Base-by-base conservation (phyloP, 2,888 invertebrate species). In the Cheilosia scutellata region DNA sequence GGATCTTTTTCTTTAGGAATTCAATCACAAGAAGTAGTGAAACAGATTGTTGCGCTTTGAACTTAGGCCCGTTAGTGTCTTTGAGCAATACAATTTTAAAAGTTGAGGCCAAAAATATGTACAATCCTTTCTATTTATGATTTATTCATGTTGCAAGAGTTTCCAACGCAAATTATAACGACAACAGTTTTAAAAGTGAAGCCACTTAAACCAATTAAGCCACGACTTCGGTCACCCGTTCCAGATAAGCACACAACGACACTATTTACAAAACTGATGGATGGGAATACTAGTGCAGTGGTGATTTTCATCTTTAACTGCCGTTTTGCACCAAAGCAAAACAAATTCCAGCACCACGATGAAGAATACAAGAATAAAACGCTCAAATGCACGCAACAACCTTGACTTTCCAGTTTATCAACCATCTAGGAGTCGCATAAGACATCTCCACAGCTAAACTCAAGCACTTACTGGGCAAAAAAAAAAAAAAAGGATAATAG, bases 371-470 rank as follows among this genome's bases (percentile, higher is more conserved):
- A 20, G 13, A 55, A 55, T 9, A 31, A 53, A 25, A 51, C 16
- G 7, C 13, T 62, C 37, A 66, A 68, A 68, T 9, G 20, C 33
- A 63, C 49, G 75, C 80, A 82, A 68, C 68, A 82, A 82, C 80
- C 80, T 82, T 82, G 80, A 70, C 75, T 75, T 57, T 57, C 40
- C 57, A 74, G 66, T 80, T 74, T 74, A 68, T 80, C 66, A 66
- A 62, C 16, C 66, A 74, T 60, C 58, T 44, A 72, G 29, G 29
- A 80, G 60, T 20, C 27, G 4, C n/a, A 77, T 44, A 68, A 70
- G 31, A 62, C 51, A 44, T 31, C 25, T 62, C 27, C 49, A 58
- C 29, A 29, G 20, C 9, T 27, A 27, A 29, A 51, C n/a, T n/a
- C 55, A 13, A 33, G 33, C 55, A 55, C 29, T 55, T 55, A 33